phyloP scores from a whole-genome alignment of 2,888 invertebrate genomes.

The Sarcophaga subvicina region DNA sequence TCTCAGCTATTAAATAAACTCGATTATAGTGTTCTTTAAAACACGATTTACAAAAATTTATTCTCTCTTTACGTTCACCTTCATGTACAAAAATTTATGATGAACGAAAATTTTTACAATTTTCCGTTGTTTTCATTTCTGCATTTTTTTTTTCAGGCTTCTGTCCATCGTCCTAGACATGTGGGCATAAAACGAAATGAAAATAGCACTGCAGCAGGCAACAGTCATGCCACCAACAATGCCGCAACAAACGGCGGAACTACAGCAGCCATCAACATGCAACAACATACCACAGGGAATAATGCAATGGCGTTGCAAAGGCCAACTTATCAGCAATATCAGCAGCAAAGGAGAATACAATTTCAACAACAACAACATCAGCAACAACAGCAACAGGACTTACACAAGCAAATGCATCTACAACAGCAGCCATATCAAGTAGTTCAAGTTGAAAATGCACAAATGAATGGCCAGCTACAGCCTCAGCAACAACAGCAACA shows the following conservation, averaged over 20 bases:
- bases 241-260: constrained; percentile 53
- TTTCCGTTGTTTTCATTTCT: constrained; percentile 9
- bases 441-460: constrained; percentile 51
- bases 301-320: constrained; percentile 54
- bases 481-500: constrained; percentile 65
- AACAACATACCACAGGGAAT: constrained; percentile 35
- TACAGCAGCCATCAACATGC: constrained; percentile 56
- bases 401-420: constrained; percentile 74
- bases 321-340: constrained; percentile 71
- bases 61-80: too few relatives aligned
- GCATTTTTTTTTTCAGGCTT: constrained; percentile 72
- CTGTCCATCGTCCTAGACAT: constrained; percentile 77
- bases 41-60: too few relatives aligned
- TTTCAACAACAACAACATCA: constrained; percentile 70
- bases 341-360: constrained; percentile 70
- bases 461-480: constrained; percentile 60
- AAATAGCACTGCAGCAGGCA: constrained; percentile 37
- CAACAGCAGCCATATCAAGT: constrained; percentile 70
- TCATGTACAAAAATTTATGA: too few relatives aligned
- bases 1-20: too few relatives aligned
- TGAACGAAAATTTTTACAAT: constrained; percentile 56
- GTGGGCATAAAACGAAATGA: constrained; percentile 75
- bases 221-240: constrained; percentile 38
- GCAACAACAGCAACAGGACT: constrained; percentile 64
- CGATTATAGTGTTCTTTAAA: too few relatives aligned